Evolutionary conservation across 2,113 vertebrate species (phyloP).

Genomic region (Platanista minor): DNA sequence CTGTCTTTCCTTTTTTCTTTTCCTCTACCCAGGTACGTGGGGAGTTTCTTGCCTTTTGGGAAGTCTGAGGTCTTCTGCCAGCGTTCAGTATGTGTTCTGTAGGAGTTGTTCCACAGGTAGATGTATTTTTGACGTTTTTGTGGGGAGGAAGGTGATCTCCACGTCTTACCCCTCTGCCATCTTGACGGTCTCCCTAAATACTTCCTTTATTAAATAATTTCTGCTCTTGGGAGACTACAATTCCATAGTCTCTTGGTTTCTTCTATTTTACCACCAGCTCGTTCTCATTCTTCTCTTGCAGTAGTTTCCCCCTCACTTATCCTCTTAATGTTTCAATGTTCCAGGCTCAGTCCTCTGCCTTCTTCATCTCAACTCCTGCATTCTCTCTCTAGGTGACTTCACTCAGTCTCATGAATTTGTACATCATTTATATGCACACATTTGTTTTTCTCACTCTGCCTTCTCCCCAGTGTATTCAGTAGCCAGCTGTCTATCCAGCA

Average conservation of each 20-base stretch:
- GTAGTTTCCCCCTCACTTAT: not conserved
- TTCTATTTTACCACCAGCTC: not conserved
- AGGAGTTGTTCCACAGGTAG: too few relatives aligned
- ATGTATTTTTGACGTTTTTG: too few relatives aligned
- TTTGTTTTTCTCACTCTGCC: not conserved
- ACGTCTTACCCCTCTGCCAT: accelerated
- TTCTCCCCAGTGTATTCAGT: not conserved
- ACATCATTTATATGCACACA: not conserved
- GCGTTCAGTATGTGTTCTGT: too few relatives aligned
- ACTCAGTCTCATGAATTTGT: not conserved
- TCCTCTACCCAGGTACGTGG: too few relatives aligned
- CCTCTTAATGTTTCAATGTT: not conserved
- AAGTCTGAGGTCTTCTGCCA: too few relatives aligned
- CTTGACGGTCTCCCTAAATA: not conserved
- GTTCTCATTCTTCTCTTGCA: not conserved
- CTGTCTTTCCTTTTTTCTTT: too few relatives aligned
- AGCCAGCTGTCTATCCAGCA: not conserved
- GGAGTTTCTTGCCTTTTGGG: too few relatives aligned
- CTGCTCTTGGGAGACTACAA: not conserved
- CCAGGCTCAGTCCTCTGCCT: not conserved
- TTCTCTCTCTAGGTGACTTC: not conserved
- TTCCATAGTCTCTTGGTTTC: not conserved
- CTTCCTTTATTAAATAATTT: not conserved
- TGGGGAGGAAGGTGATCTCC: too few relatives aligned
- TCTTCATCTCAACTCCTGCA: not conserved